These are phyloP conservation scores for Cyrtodaria siliqua DNA, from an alignment of 2,888 invertebrate genomes.

Conservation along the genomic window DNA sequence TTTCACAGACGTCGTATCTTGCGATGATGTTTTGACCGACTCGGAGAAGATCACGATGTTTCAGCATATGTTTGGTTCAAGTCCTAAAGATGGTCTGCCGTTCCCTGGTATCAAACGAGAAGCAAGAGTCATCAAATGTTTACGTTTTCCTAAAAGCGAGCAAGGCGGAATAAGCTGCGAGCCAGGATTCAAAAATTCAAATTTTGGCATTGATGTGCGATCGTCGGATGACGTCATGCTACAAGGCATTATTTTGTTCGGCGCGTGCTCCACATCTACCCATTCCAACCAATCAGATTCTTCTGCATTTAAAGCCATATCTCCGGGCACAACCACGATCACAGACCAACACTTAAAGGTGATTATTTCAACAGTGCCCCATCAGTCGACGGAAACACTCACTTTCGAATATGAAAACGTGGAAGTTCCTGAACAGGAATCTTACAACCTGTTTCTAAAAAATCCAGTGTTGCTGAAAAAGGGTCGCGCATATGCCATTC, in stretches of 20 bases:
- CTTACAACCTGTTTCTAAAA: slow-evolving; percentile 51
- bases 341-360: slow-evolving; percentile 49
- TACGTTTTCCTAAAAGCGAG: slow-evolving; percentile 55
- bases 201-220: slow-evolving; percentile 62
- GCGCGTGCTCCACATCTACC: slow-evolving; percentile 53
- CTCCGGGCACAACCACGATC: slow-evolving; percentile 23
- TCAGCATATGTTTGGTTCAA: slow-evolving; percentile 60
- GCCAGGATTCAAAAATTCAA: slow-evolving; percentile 63
- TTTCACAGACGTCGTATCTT: slow-evolving; percentile 89
- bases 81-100: slow-evolving; percentile 42
- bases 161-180: slow-evolving; percentile 53
- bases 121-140: slow-evolving; percentile 54
- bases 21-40: slow-evolving; percentile 87
- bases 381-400: slow-evolving; percentile 32
- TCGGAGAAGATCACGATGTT: slow-evolving; percentile 54
- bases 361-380: slow-evolving; percentile 38
- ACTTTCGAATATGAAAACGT: slow-evolving; percentile 50
- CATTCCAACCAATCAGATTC: slow-evolving; percentile 45
- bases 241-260: slow-evolving; percentile 58
- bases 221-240: slow-evolving; percentile 61
- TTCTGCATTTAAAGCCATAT: slow-evolving; percentile 1
- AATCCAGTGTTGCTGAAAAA: slow-evolving; percentile 54
- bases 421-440: slow-evolving; percentile 53
- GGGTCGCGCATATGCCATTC: slow-evolving; percentile 52
- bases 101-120: slow-evolving; percentile 57